Evolutionary conservation across 2,113 vertebrate species (phyloP).

Genomic region (Actenoides lindsayi): DNA sequence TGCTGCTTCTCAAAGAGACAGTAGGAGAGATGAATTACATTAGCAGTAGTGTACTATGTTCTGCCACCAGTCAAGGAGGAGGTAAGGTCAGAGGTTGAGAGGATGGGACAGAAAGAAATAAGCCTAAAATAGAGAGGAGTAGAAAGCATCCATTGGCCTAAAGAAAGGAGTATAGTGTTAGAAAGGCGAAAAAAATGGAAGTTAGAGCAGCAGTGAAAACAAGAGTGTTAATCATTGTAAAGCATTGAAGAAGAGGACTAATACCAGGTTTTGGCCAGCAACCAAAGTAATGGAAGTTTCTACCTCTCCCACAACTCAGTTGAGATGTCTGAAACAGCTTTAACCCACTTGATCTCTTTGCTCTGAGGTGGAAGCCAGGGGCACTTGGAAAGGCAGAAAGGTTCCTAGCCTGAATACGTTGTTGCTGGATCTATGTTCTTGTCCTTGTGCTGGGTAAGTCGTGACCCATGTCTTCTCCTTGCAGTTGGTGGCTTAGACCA

Average conservation of each 20-base stretch:
- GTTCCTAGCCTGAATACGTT: background rate
- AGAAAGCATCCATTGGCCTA: background rate
- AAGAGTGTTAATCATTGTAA: background rate
- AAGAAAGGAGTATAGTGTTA: background rate
- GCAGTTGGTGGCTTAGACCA: background rate
- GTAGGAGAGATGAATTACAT: background rate
- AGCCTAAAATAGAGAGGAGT: fast-evolving
- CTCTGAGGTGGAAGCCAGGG: background rate
- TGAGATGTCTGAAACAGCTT: background rate
- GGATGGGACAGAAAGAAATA: background rate
- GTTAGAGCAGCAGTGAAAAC: background rate
- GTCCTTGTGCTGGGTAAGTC: background rate
- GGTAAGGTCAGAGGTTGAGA: background rate
- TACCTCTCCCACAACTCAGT: background rate
- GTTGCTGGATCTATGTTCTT: background rate
- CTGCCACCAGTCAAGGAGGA: background rate
- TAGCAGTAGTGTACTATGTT: background rate
- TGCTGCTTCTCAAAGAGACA: background rate
- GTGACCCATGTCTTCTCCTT: background rate
- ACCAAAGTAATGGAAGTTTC: background rate
- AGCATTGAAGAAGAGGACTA: background rate
- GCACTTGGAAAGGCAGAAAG: background rate
- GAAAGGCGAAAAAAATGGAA: background rate
- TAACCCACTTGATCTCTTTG: background rate
- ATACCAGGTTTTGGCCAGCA: background rate